Conservation (phyloP, 2,888 invertebrate species). For the Cylindroiulus punctatus region DNA sequence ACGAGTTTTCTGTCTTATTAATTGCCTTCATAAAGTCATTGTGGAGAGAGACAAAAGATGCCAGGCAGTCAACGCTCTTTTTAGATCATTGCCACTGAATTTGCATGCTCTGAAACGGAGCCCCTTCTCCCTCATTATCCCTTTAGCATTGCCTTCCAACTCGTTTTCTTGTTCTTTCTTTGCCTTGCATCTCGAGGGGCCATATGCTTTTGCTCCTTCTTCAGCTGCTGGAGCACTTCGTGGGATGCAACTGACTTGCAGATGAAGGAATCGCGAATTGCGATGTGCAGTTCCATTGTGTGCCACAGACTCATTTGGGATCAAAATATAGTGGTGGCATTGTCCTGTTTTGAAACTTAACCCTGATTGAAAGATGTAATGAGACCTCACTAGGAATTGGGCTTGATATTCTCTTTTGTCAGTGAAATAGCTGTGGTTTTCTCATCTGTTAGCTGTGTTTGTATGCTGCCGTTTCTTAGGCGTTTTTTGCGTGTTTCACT, state of each 20-base stretch:
- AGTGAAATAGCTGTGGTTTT: too few species aligned
- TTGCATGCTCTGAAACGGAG: not conserved
- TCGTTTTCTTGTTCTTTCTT: not conserved
- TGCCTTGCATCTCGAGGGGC: not conserved
- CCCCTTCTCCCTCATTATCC: not conserved
- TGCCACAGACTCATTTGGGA: not conserved
- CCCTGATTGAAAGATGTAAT: not conserved
- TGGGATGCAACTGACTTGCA: not conserved
- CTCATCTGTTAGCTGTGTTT: too few species aligned
- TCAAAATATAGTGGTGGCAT: too few species aligned
- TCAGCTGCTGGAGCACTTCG: not conserved
- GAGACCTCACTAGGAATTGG: not conserved
- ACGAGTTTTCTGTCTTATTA: constrained; percentile 29
- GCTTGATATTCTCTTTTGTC: not conserved
- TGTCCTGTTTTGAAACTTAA: not conserved
- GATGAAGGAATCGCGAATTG: not conserved
- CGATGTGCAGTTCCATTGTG: not conserved
- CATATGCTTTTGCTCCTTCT: too few species aligned
- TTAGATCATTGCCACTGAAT: not conserved
- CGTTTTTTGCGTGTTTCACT: too few species aligned
- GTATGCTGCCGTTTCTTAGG: too few species aligned
- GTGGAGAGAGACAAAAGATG: constrained; percentile 23
- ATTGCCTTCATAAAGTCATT: constrained; percentile 38
- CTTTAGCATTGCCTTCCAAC: not conserved
- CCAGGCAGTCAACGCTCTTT: not conserved